Percentiles rank a stretch among this genome's conserved stretches.
Evolutionary conservation across 2,888 invertebrate species (phyloP).

Genomic region (Microdon myrmicae): DNA sequence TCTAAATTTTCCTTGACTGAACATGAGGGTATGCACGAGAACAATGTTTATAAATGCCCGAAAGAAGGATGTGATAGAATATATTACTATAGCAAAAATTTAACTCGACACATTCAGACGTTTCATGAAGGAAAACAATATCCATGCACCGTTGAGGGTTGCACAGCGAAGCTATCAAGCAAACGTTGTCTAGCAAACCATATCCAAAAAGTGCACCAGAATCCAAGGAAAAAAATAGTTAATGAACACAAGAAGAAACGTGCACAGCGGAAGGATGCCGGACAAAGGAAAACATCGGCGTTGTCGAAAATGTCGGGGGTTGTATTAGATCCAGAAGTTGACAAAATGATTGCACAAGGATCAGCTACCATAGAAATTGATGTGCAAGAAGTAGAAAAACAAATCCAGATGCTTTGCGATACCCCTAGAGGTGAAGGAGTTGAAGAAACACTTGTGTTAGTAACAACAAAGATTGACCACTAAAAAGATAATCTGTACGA

Average conservation of each 20-base stretch:
- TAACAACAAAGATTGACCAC: too few relatives aligned
- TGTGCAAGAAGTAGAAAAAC: constrained; percentile 5
- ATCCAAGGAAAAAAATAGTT: background rate
- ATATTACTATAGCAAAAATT: constrained; percentile 70
- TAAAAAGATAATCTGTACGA: too few relatives aligned
- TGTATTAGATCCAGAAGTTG: constrained; percentile 55
- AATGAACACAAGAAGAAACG: constrained; percentile 33
- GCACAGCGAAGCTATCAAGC: constrained; percentile 36
- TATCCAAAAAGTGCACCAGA: constrained; percentile 4
- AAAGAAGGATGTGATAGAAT: constrained; percentile 64
- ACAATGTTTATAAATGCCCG: constrained; percentile 59
- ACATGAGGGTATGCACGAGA: constrained; percentile 56
- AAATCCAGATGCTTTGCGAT: background rate
- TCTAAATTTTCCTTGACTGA: constrained; percentile 52
- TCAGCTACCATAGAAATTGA: constrained; percentile 20
- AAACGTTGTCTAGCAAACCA: constrained; percentile 13
- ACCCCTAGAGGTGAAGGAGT: background rate
- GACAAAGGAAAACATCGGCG: constrained; percentile 56
- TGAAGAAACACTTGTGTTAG: background rate
- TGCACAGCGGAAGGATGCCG: constrained; percentile 61
- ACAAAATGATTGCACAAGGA: constrained; percentile 53
- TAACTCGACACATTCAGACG: constrained; percentile 69
- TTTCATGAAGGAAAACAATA: constrained; percentile 69
- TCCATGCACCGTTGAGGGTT: constrained; percentile 64
- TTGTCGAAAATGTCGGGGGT: constrained; percentile 59